Evolutionary conservation across 30 jellyfish, hydroid and myxozoan genomes (phyloP), one percentile per base, ranked within the genome.

Genomic region (Haliclystus octoradiatus): DNA sequence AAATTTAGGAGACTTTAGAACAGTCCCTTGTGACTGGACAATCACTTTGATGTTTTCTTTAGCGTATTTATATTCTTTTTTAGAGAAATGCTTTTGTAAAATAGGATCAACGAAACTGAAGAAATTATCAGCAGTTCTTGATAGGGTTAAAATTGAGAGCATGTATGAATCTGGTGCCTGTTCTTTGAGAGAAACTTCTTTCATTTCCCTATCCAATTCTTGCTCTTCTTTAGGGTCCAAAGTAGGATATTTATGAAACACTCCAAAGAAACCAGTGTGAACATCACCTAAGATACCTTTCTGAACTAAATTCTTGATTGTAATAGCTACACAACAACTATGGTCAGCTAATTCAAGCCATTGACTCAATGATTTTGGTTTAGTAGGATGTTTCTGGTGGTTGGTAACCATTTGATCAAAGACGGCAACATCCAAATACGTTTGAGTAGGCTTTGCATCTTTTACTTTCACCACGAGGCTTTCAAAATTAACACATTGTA

Each of bases 11-110:
- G 94, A 77, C 31, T 84, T 52, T 68, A 88, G 62, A 28, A 73
- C 81, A 0, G 77, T 82, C 26, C 94, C 97, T 53, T 88, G 97
- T n/a, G 88, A 79, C 32, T 80, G 83, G 63, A 88, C 97, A 65
- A 88, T 88, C 28, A 81, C 92, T 67, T 77, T 74, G 70, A 88
- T 88, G 72, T 88, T 88, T 26, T 80, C 94, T 67, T 88, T 88
- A 19, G 94, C 97, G 0, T 79, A 53, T 46, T 71, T 72, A 76
- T 81, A 75, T 31, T 88, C 94, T 12, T 81, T 84, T 68, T 77
- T 77, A 15, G 89, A 71, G 78, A 88, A 88, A 63, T 77, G 86
- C 75, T 74, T 88, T 33, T 76, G 85, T 33, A 88, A 40, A 29
- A 80, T 76, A 22, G 92, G 84, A 67, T 81, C 94, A 15, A 88